phyloP scores from a whole-genome alignment of 2,797 vertebrate species.

The Karalla daura region DNA sequence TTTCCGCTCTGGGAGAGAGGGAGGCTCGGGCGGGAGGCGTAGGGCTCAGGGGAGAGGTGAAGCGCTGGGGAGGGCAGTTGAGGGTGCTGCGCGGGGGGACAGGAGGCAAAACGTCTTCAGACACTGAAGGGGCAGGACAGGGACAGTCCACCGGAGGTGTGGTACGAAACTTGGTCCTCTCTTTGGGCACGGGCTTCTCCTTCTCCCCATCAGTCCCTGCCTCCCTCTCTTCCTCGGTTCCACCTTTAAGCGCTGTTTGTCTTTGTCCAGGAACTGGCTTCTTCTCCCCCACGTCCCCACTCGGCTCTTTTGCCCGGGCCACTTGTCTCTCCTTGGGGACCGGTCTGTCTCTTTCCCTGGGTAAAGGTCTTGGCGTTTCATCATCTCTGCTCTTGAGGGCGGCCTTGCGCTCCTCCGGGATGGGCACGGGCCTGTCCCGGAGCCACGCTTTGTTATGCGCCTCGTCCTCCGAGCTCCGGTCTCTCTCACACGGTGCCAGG shows the following conservation, averaged over 20 bases:
- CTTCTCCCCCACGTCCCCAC: slow-evolving; percentile 13
- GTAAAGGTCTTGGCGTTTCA: slow-evolving; percentile 22
- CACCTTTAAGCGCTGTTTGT: slow-evolving; percentile 6
- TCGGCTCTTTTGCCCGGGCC: slow-evolving; percentile 34
- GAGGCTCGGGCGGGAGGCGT: not conserved
- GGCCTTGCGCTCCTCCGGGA: slow-evolving; percentile 18
- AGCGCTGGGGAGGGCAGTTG: slow-evolving; percentile 86
- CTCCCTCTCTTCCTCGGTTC: slow-evolving; percentile 31
- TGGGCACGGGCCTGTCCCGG: slow-evolving; percentile 40
- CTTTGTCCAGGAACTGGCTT: slow-evolving; percentile 34
- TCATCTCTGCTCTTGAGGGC: slow-evolving; percentile 8
- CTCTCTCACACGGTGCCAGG: slow-evolving; percentile 16
- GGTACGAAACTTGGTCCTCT: slow-evolving; percentile 85
- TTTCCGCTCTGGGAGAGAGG: slow-evolving; percentile 7
- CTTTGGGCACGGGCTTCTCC: slow-evolving; percentile 85
- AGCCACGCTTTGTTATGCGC: not conserved
- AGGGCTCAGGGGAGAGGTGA: slow-evolving; percentile 59
- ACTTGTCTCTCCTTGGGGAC: slow-evolving; percentile 59
- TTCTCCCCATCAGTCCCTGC: not conserved
- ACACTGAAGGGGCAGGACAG: not conserved
- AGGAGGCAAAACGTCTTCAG: slow-evolving; percentile 78
- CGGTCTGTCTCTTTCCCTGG: slow-evolving; percentile 53
- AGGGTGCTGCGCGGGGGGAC: slow-evolving; percentile 88
- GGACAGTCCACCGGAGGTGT: slow-evolving; percentile 10
- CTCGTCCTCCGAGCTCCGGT: slow-evolving; percentile 18